Evolutionary conservation across 2,797 vertebrate species (phyloP).

Genomic region (Anniella stebbinsi): DNA sequence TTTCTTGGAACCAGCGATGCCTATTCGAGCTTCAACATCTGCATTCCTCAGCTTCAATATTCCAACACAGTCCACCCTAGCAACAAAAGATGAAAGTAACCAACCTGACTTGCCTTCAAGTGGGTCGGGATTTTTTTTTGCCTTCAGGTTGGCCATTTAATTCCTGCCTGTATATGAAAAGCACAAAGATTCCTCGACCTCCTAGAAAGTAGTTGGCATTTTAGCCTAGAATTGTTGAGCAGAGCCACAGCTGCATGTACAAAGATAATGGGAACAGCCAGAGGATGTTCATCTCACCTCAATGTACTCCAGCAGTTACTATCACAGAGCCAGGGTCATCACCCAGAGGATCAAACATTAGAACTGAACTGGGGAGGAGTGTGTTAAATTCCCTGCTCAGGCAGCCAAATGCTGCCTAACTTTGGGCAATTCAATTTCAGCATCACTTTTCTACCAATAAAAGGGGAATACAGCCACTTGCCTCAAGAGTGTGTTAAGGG

Average conservation of each 20-base stretch:
- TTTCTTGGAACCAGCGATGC: constrained; percentile 96
- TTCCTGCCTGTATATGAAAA: background rate
- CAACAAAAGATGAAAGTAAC: constrained; percentile 49
- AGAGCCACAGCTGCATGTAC: background rate
- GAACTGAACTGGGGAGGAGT: background rate
- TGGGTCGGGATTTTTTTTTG: background rate
- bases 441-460: background rate
- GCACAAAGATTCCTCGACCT: background rate
- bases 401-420: background rate
- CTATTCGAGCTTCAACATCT: constrained; percentile 97
- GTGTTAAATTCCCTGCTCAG: background rate
- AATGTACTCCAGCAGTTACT: background rate
- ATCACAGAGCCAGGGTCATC: too few relatives aligned
- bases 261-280: background rate
- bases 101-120: background rate
- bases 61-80: constrained; percentile 96
- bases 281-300: background rate
- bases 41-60: constrained; percentile 97
- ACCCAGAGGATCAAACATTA: background rate
- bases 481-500: too few relatives aligned
- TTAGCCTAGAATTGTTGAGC: background rate
- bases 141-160: background rate
- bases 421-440: background rate
- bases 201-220: background rate
- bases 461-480: background rate